phyloP scores from a whole-genome alignment of 2,888 invertebrate species.

The Chloromyia formosa region DNA sequence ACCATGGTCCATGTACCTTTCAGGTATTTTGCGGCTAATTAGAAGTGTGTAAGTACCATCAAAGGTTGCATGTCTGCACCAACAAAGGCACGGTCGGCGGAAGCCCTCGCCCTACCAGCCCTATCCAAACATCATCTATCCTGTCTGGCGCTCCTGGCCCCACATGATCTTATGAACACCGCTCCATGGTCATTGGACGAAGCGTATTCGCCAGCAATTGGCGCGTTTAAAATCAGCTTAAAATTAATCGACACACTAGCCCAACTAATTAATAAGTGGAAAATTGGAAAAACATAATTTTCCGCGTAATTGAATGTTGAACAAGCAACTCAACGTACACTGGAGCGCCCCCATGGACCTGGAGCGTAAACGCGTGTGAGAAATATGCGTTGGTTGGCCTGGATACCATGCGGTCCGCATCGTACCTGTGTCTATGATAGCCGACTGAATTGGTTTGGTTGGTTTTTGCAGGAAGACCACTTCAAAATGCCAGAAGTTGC shows the following conservation, averaged over 20 bases:
- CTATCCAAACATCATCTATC: not conserved
- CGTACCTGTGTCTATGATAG: not conserved
- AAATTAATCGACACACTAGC: constrained; percentile 11
- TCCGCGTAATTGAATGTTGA: constrained; percentile 45
- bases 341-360: not conserved
- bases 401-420: not conserved
- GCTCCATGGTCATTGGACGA: too few species aligned
- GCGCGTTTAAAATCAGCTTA: constrained; percentile 7
- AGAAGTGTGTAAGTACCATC: constrained; percentile 17
- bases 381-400: not conserved
- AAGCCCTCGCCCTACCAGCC: too few species aligned
- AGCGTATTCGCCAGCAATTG: not conserved
- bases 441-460: not conserved
- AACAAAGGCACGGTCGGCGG: not conserved
- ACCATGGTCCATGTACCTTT: not conserved
- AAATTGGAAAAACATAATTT: constrained; percentile 31
- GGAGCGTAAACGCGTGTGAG: not conserved
- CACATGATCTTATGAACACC: too few species aligned
- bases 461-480: too few species aligned
- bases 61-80: constrained; percentile 14
- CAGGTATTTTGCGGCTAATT: not conserved
- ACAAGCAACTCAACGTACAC: not conserved
- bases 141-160: too few species aligned
- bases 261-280: constrained; percentile 30
- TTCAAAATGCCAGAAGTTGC: too few species aligned